Percentiles rank a stretch among this genome's conserved stretches.
Evolutionary conservation across 2,888 invertebrate species (phyloP).

Genomic region (Linhomoeus sp.): DNA sequence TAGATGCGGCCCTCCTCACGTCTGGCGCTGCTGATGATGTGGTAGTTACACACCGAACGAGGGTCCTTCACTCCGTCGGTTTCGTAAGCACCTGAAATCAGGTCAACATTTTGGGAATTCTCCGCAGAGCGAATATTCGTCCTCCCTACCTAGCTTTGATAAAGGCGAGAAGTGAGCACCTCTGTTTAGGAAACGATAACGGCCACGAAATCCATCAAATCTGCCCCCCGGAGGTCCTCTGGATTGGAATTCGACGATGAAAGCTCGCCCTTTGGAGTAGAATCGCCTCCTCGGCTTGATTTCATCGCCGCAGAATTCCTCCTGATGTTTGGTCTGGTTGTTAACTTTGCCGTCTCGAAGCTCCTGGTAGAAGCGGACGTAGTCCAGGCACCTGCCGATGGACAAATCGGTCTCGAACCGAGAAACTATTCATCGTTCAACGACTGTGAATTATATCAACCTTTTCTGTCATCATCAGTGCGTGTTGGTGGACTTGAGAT

Average conservation of each 20-base stretch:
- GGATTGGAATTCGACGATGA: conserved; percentile 53
- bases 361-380: conserved; percentile 54
- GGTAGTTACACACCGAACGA: conserved; percentile 2
- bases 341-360: conserved; percentile 47
- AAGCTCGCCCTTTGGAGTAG: conserved; percentile 51
- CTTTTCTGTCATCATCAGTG: too few species aligned
- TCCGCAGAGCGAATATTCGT: not conserved
- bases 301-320: conserved; percentile 44
- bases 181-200: conserved; percentile 54
- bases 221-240: conserved; percentile 31
- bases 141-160: not conserved
- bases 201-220: conserved; percentile 45
- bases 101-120: conserved; percentile 11
- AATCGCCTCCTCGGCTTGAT: conserved; percentile 31
- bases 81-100: conserved; percentile 50
- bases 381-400: conserved; percentile 34
- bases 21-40: conserved; percentile 1
- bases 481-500: too few species aligned
- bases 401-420: too few species aligned
- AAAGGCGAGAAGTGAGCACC: conserved; percentile 12
- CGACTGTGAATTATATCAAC: too few species aligned
- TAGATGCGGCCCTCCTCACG: conserved; percentile 56
- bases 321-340: conserved; percentile 54
- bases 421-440: too few species aligned
- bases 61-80: conserved; percentile 46